These are phyloP conservation scores for Caenorhabditis uteleia DNA, from an alignment of 2,888 invertebrate genomes.

Conservation along the genomic window DNA sequence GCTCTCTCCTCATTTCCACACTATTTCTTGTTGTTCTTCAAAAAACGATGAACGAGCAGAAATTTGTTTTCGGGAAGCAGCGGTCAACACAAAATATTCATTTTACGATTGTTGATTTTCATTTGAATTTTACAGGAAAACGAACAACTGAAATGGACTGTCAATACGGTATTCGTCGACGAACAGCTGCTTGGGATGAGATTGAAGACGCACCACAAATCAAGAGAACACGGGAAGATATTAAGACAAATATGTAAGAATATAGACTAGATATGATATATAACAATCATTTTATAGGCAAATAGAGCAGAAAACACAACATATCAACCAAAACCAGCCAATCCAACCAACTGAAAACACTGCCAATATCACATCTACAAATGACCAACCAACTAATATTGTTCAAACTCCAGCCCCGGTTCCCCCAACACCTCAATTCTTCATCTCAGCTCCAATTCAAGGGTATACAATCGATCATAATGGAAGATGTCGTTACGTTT, in stretches of 20 bases:
- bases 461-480: constrained; percentile 12
- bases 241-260: not conserved
- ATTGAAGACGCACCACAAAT: constrained; percentile 32
- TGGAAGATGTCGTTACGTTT: constrained; percentile 34
- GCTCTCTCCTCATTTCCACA: no score
- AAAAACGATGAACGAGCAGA: no score
- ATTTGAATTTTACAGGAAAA: no score
- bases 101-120: no score
- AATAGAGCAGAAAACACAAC: not conserved
- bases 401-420: not conserved
- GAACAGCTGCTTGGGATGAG: constrained; percentile 26
- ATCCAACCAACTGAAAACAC: not conserved
- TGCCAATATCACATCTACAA: constrained; percentile 2
- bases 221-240: constrained; percentile 24
- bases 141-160: no score
- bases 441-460: constrained; percentile 40
- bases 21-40: no score
- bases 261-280: constrained; percentile 5
- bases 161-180: no score
- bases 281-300: not conserved
- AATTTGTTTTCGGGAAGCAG: no score
- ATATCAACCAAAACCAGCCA: not conserved
- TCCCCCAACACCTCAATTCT: constrained; percentile 10
- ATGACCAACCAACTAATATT: not conserved
- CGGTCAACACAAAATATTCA: no score